Evolutionary conservation across 1,140 invertebrate species (phyloP).

Genomic region (Sinella curviseta): DNA sequence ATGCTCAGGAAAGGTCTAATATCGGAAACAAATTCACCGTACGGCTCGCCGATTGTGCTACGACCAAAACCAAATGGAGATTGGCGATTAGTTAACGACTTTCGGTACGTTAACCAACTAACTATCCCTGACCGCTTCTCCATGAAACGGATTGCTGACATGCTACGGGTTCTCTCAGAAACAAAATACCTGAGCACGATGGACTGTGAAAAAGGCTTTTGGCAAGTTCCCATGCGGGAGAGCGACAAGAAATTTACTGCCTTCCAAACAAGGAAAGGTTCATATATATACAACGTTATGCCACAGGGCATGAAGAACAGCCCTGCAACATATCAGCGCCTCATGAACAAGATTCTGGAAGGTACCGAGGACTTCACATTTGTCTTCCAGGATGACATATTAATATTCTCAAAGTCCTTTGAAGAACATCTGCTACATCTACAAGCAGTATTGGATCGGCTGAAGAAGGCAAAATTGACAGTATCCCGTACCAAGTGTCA

Average conservation of each 20-base stretch:
- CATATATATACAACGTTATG: conserved; percentile 52
- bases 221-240: conserved; percentile 48
- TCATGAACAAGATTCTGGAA: conserved; percentile 51
- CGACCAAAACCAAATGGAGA: conserved; percentile 9
- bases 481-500: not conserved
- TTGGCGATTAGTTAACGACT: conserved; percentile 28
- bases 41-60: conserved; percentile 25
- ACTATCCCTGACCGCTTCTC: conserved; percentile 22
- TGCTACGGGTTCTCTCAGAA: not conserved
- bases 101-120: conserved; percentile 15
- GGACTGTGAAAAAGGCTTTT: conserved; percentile 48
- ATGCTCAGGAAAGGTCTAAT: conserved; percentile 34
- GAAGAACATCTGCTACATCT: conserved; percentile 27
- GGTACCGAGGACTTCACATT: conserved; percentile 38
- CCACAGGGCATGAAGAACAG: conserved; percentile 54
- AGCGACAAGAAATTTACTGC: conserved; percentile 54
- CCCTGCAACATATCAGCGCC: conserved; percentile 53
- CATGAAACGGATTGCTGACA: not conserved
- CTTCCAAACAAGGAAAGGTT: conserved; percentile 54
- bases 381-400: conserved; percentile 51
- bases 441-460: not conserved
- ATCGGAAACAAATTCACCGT: conserved; percentile 4
- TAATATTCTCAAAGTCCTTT: conserved; percentile 35
- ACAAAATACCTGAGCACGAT: not conserved
- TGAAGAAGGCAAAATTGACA: not conserved